Conservation (phyloP, 2,888 invertebrate species). For the Dynastes hyllus region DNA sequence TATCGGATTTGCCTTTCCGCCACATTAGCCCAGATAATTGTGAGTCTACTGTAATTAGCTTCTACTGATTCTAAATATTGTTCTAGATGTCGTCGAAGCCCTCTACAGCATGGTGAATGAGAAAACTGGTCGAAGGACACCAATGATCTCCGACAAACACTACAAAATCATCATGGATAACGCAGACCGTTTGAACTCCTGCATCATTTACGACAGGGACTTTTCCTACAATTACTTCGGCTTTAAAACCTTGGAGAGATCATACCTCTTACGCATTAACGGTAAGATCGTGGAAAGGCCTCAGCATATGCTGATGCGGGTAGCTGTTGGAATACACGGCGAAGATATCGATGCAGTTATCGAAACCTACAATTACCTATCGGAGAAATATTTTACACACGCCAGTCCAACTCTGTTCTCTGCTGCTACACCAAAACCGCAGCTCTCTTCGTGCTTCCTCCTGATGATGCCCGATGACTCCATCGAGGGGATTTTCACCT, state of each 20-base stretch:
- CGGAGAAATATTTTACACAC: constrained; percentile 96
- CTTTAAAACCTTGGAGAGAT: constrained; percentile 98
- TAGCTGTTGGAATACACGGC: constrained; percentile 96
- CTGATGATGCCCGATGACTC: constrained; percentile 96
- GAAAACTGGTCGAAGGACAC: constrained; percentile 80
- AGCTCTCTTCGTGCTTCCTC: constrained; percentile 96
- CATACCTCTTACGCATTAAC: constrained; percentile 93
- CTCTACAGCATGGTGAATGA: constrained; percentile 85
- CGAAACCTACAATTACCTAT: constrained; percentile 96
- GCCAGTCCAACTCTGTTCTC: constrained; percentile 98
- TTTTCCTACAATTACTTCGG: constrained; percentile 99
- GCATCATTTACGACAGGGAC: constrained; percentile 97
- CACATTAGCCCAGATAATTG: too few relatives aligned
- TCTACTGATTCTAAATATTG: background rate
- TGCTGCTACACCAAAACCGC: constrained; percentile 92
- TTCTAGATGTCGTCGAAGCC: constrained; percentile 92
- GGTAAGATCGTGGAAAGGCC: constrained; percentile 96
- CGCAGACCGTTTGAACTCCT: constrained; percentile 93
- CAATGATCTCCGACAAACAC: constrained; percentile 91
- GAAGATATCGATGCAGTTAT: constrained; percentile 94
- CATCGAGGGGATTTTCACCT: constrained; percentile 95
- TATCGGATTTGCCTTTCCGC: too few relatives aligned
- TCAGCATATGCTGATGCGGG: constrained; percentile 99
- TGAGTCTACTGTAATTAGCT: too few relatives aligned
- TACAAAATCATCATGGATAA: constrained; percentile 88